phyloP scores from a whole-genome alignment of 2,113 vertebrate genomes.

The Vireo altiloquus region DNA sequence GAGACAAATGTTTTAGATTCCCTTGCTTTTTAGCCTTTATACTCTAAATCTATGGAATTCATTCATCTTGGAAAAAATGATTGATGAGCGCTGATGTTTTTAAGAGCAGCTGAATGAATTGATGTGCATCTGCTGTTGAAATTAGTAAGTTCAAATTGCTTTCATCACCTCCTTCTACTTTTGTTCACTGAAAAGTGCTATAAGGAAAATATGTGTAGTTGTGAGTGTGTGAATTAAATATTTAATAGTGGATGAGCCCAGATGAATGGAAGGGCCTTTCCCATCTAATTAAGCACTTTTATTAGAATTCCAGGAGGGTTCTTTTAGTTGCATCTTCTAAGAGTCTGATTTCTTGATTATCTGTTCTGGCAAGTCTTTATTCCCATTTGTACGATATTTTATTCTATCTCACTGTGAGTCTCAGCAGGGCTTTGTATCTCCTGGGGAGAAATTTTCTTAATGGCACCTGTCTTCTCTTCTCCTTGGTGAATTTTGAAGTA shows the following conservation, averaged over 20 bases:
- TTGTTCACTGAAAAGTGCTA: neutral
- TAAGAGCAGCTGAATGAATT: neutral
- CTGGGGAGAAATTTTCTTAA: slow-evolving; percentile 42
- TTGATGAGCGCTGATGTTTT: neutral
- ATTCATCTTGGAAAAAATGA: neutral
- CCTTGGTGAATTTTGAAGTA: slow-evolving; percentile 41
- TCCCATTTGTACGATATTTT: slow-evolving; percentile 8
- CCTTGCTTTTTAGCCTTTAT: neutral
- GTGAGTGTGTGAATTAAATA: neutral
- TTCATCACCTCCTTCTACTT: neutral
- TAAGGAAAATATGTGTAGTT: neutral
- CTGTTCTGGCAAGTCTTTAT: slow-evolving; percentile 29
- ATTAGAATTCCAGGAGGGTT: neutral
- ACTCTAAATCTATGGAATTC: neutral
- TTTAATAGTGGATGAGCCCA: neutral
- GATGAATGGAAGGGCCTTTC: neutral
- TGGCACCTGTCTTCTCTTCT: slow-evolving; percentile 36
- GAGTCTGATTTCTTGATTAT: slow-evolving; percentile 9
- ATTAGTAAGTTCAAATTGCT: neutral
- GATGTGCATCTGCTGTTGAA: neutral
- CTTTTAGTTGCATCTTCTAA: neutral
- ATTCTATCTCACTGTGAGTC: neutral
- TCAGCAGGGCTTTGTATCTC: neutral
- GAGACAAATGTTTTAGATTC: neutral
- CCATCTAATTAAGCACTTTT: slow-evolving; percentile 6